Conservation (phyloP, 2,797 vertebrate genomes). For the Enteromius treurensis region DNA sequence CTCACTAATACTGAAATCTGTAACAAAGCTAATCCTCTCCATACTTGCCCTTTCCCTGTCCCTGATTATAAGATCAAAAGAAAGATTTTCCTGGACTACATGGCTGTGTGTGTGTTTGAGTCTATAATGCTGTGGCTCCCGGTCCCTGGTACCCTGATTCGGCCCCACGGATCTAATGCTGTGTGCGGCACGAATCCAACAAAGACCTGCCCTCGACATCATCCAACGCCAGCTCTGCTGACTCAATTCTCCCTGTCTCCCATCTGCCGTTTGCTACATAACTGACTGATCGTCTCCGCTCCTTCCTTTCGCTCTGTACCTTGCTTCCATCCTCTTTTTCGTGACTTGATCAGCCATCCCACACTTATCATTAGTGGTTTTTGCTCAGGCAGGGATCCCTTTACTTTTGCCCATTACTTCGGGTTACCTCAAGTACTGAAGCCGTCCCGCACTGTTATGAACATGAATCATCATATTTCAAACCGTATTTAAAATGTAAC, state of each 20-base stretch:
- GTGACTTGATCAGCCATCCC: background rate
- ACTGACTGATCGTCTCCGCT: background rate
- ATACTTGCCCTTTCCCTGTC: constrained; percentile 37
- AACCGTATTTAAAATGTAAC: background rate
- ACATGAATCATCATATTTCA: too few relatives aligned
- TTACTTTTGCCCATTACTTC: background rate
- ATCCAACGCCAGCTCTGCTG: constrained; percentile 26
- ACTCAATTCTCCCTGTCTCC: constrained; percentile 38
- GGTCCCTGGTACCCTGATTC: constrained; percentile 63
- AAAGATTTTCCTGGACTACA: constrained; percentile 44
- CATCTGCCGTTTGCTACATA: constrained; percentile 21
- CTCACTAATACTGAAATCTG: constrained; percentile 38
- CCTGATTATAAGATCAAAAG: constrained; percentile 52
- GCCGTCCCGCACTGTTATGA: background rate
- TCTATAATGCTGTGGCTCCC: constrained; percentile 66
- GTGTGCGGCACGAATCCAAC: constrained; percentile 15
- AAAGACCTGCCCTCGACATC: constrained; percentile 30
- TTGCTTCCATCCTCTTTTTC: background rate
- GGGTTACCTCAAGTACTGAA: background rate
- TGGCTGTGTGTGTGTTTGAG: constrained; percentile 49
- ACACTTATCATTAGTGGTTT: background rate
- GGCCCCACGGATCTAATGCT: constrained; percentile 50
- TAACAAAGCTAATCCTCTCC: constrained; percentile 36
- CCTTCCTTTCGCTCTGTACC: background rate
- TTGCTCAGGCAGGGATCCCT: background rate